A percentile compares a stretch with the other conserved stretches of the same genome.
These are phyloP conservation scores for Halyomorpha halys DNA, from an alignment of 1,140 invertebrate genomes.

Conservation along the genomic window DNA sequence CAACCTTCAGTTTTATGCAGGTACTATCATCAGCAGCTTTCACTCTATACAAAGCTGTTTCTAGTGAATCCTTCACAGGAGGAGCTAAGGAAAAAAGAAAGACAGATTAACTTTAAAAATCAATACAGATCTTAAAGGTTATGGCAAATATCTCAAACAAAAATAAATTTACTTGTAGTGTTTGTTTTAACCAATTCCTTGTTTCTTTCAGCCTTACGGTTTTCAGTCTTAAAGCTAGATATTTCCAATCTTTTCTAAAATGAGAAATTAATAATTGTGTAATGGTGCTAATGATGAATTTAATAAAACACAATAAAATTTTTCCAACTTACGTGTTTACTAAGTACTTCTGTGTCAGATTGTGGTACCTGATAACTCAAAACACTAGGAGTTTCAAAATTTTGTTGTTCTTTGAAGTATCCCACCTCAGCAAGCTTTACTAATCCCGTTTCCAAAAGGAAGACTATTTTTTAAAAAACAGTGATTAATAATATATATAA, in stretches of 20 bases:
- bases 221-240: constrained; percentile 23
- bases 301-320: background rate
- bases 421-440: constrained; percentile 6
- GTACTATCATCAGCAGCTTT: constrained; percentile 28
- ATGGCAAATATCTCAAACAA: background rate
- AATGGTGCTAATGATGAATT: too few species aligned
- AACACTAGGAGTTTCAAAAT: background rate
- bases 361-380: background rate
- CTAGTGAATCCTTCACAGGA: constrained; percentile 14
- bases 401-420: background rate
- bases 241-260: constrained; percentile 20
- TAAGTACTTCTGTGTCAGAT: background rate
- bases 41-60: constrained; percentile 28
- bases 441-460: constrained; percentile 7
- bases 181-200: constrained; percentile 18
- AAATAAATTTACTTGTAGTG: background rate
- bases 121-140: background rate
- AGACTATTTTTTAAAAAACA: background rate
- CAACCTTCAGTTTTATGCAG: constrained; percentile 32
- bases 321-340: background rate
- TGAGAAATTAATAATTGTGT: background rate
- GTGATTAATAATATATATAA: too few species aligned
- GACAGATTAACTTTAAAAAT: background rate
- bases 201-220: constrained; percentile 18
- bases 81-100: background rate